Evolutionary conservation across 1,140 invertebrate genomes (phyloP), one percentile per base, ranked within the genome.

Genomic region (Diploscapter pachys): DNA sequence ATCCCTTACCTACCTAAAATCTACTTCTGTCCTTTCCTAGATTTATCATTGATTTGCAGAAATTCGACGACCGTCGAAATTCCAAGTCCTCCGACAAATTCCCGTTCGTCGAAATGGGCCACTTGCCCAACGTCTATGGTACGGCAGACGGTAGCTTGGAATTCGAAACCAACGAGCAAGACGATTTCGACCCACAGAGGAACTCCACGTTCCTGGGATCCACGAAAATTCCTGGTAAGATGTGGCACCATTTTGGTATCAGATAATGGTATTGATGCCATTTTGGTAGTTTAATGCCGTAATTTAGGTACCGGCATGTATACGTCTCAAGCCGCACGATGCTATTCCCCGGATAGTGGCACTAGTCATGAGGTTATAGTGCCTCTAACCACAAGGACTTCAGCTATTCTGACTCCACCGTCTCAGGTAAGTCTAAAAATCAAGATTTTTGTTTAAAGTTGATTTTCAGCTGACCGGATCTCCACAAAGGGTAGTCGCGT

Each of bases 321-420:
- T 49, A 67, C 65, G 4, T 57, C 64, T 54, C 62, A 65, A 0
- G 70, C 73, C 4, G 73, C 73, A 11, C 51, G 73, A 61, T 74
- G 73, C 52, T 74, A 74, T 49, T 74, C 73, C 56, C 73, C 73
- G 50, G 73, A 69, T 51, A 74, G 73, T 63, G 63, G 73, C 2
- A 74, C 73, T 53, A 69, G 65, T 52, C 73, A 74, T 65, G 73
- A 74, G 59, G 70, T 74, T 65, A 13, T 74, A 4, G 73, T 74
- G 61, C 64, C 73, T 8, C 70, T 62, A 48, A 66, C 54, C 11
- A 51, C 53, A 64, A 63, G 66, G 48, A 64, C 64, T 4, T 57
- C 63, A 53, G 70, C 52, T 3, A 51, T 56, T 5, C 62, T 66
- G 49, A 69, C 57, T 52, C 64, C 73, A 61, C 70, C 73, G 49